Conservation (phyloP, 2,888 invertebrate genomes). For the Ectemnius cavifrons region DNA sequence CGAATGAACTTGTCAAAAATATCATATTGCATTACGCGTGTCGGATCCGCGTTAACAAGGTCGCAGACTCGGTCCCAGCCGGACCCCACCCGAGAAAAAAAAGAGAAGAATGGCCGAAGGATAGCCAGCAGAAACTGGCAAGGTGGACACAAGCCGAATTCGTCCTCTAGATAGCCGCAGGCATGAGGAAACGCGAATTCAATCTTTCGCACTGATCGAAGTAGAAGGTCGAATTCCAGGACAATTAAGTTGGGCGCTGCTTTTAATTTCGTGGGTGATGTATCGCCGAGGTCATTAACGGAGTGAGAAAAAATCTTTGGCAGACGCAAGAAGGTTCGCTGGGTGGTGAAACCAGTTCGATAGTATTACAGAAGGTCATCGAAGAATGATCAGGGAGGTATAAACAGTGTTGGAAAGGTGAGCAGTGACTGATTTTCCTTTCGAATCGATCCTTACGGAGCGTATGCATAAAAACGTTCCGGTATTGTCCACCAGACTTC, state of each 20-base stretch:
- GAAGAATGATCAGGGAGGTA: background rate
- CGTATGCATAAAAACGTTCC: background rate
- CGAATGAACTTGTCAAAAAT: too few species aligned
- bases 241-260: background rate
- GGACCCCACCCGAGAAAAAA: background rate
- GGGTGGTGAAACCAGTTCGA: slow-evolving; percentile 5
- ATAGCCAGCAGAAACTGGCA: slow-evolving; percentile 6
- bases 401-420: background rate
- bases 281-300: slow-evolving; percentile 18
- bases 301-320: slow-evolving; percentile 18
- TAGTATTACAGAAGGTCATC: background rate
- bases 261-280: background rate
- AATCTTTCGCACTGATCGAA: slow-evolving; percentile 14
- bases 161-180: slow-evolving; percentile 12
- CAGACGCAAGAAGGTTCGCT: background rate
- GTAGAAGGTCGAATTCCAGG: slow-evolving; percentile 47
- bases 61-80: too few species aligned
- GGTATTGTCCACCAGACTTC: background rate
- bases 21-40: too few species aligned
- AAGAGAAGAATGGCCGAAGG: background rate
- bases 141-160: slow-evolving; percentile 24
- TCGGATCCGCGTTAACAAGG: background rate
- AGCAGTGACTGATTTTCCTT: slow-evolving; percentile 1
- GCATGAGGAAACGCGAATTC: background rate
- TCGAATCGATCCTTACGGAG: background rate